Base-by-base conservation (phyloP, 2,797 vertebrate genomes). In the Gallinago stenura region DNA sequence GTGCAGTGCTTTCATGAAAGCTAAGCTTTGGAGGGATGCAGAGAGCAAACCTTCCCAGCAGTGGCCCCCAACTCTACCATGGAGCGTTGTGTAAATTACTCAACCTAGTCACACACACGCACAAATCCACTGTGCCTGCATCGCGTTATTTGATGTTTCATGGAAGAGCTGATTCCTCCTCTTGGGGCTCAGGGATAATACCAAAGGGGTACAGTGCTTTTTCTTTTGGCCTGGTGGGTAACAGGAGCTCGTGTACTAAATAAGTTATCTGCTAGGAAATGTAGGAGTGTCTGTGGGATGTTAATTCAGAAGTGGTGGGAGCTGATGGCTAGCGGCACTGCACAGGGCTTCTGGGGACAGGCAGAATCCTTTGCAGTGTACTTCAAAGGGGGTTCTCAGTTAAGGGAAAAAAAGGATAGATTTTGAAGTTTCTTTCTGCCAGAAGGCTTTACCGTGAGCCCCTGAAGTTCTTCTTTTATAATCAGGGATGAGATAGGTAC, bases 381-480 rank as follows among this genome's bases (percentile, higher is more conserved):
- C 95, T 95, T 97, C 93, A 95, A 87, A 97, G 93, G 83, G 79
- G 93, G 56, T 86, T 97, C 95, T 95, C 78, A 91, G 93, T 96
- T 93, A 79, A 95, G 75, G 95, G 66, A 93, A 89, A 95, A 95
- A 85, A 96, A 93, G 37, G 91, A 96, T 86, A 96, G 93, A 97
- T 96, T 97, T 97, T 97, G 97, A 97, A 97, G 97, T 97, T 97
- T 96, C 95, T 97, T 95, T 94, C 95, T 97, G 97, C 96, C 97
- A 97, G 97, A 95, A 97, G 97, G 94, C 97, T 97, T 96, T 95
- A 95, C 95, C 14, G 65, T 0, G 17, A 97, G 90, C 90, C 92
- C 96, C 97, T 95, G 94, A 97, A 97, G 92, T 97, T 96, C 82
- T 94, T 87, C 89, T 96, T 95, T 96, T 96, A 89, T 95, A 96